Conservation (phyloP, 2,888 invertebrate species). For the Linyphia triangularis region DNA sequence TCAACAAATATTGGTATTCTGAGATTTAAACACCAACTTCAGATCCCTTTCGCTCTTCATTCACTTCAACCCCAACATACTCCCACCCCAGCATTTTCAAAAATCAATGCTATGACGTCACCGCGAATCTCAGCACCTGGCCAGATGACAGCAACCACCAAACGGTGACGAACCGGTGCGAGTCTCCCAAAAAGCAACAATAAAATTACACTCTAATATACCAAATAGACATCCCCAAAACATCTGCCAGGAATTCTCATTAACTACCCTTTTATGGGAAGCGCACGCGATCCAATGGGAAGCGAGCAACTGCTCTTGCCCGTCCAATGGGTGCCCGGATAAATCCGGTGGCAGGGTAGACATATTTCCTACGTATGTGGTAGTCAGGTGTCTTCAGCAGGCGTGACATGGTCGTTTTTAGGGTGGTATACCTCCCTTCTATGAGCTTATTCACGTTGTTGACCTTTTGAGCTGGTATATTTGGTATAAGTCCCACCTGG, state of each 20-base stretch:
- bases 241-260: slow-evolving; percentile 44
- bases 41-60: not conserved
- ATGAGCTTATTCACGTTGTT: slow-evolving; percentile 37
- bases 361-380: slow-evolving; percentile 41
- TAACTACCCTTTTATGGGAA: slow-evolving; percentile 28
- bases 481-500: slow-evolving; percentile 48
- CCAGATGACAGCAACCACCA: slow-evolving; percentile 72
- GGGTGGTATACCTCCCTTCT: slow-evolving; percentile 17
- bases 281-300: slow-evolving; percentile 68
- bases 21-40: too few relatives aligned
- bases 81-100: not conserved
- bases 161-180: slow-evolving; percentile 62
- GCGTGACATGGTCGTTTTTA: slow-evolving; percentile 69
- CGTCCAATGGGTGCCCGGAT: slow-evolving; percentile 43
- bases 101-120: slow-evolving; percentile 62
- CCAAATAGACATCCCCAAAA: slow-evolving; percentile 1
- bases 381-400: slow-evolving; percentile 73
- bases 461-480: slow-evolving; percentile 42
- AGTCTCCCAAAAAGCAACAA: slow-evolving; percentile 40
- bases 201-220: slow-evolving; percentile 63
- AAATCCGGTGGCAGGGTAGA: slow-evolving; percentile 15
- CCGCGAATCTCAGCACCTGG: slow-evolving; percentile 72
- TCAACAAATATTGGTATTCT: too few relatives aligned
- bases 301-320: slow-evolving; percentile 51
- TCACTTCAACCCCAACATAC: not conserved